Base-by-base conservation (phyloP, 2,888 invertebrate genomes). In the Dexiosoma caninum region DNA sequence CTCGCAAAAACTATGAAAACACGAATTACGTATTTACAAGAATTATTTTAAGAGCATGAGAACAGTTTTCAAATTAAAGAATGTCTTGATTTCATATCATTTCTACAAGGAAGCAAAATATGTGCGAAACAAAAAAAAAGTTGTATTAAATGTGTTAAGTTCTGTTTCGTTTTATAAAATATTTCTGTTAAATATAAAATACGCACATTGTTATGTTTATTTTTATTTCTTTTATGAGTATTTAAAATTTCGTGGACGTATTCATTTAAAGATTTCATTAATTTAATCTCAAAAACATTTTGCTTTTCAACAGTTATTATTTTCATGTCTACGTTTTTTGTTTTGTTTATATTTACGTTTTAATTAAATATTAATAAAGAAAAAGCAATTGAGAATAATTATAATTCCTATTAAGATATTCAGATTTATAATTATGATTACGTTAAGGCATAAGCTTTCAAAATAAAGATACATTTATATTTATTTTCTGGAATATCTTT, bases 331-430 rank as follows among this genome's bases (percentile, higher is more conserved):
- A n/a, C n/a, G n/a, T 37, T 23, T 23, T 53, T 23, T 32, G 23
- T 55, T 44, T 64, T 57, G 64, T 64, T 55, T 46, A 74, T 57
- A 66, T 37, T 66, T 60, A 49, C 32, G 19, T 49, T 62, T 40
- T 30, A 32, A 21, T 21, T 51, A 42, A 51, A 27, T 42, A 51
- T 51, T 60, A 32, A 12, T 60, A 10, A 37, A 51, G 7, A 35
- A 64, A 37, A 35, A 27, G n/a, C n/a, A n/a, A n/a, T n/a, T n/a
- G n/a, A n/a, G n/a, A n/a, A n/a, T n/a, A 64, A 21, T 44, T 42
- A 44, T 12, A 62, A 72, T 55, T 64, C 55, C 44, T 64, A 64
- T 74, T 35, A 55, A 74, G 55, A 27, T 64, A 74, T 74, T 72
- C 32, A 62, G 53, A 19, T 60, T 35, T 53, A 53, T 44, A 44